Evolutionary conservation across 64 coral and sea anemone species (phyloP).

Genomic region (Stichodactyla helianthus): DNA sequence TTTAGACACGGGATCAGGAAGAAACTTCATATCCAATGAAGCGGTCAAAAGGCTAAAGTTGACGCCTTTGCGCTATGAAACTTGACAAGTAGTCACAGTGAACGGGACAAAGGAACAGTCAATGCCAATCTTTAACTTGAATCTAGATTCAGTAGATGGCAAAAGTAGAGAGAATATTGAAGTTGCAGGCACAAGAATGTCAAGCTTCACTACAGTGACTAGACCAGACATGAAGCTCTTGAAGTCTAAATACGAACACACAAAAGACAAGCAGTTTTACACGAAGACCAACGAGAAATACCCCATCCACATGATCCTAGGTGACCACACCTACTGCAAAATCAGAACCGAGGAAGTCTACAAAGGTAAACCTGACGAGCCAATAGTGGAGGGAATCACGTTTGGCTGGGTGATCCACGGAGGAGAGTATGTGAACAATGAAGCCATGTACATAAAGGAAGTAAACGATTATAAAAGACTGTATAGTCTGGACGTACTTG

Average conservation of each 20-base stretch:
- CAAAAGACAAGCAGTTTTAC: conserved; percentile 37
- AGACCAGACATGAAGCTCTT: conserved; percentile 11
- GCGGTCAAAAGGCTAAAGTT: conserved; percentile 41
- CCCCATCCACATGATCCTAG: conserved; percentile 39
- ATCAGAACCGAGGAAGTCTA: conserved; percentile 39
- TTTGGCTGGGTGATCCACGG: conserved; percentile 55
- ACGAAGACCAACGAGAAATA: conserved; percentile 29
- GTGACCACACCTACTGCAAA: conserved; percentile 42
- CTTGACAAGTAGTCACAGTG: conserved; percentile 46
- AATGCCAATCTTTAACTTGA: conserved; percentile 37
- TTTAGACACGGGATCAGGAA: conserved; percentile 47
- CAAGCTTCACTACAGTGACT: conserved; percentile 40
- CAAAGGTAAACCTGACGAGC: conserved; percentile 46
- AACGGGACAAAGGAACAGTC: conserved; percentile 48
- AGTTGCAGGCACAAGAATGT: conserved; percentile 24
- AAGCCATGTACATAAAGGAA: conserved; percentile 26
- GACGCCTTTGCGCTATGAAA: conserved; percentile 27
- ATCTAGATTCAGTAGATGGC: conserved; percentile 39
- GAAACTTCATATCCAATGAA: conserved; percentile 48
- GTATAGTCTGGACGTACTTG: conserved; percentile 35
- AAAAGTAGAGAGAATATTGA: conserved; percentile 27
- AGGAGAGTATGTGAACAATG: conserved; percentile 28
- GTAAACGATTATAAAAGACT: conserved; percentile 17
- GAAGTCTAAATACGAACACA: conserved; percentile 22
- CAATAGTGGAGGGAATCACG: conserved; percentile 50